A percentile compares a stretch with the other conserved stretches of the same genome.
Conservation (phyloP, 2,113 vertebrate genomes). For the Laticauda colubrina region DNA sequence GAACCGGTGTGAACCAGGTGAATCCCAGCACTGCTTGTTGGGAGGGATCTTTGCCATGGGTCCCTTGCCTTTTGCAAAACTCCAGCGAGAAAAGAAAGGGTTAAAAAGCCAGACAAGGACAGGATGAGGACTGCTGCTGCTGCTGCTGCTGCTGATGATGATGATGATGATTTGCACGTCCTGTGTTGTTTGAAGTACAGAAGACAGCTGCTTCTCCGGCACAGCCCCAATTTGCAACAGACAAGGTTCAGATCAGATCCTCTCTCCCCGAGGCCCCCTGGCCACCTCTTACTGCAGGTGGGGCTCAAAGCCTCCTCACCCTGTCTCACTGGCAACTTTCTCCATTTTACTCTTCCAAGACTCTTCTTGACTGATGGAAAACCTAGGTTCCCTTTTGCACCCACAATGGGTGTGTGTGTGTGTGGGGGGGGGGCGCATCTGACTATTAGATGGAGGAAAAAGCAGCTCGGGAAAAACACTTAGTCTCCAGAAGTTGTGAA, state of each 20-base stretch:
- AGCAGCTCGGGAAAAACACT: too few relatives aligned
- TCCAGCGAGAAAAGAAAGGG: neutral
- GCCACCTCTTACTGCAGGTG: neutral
- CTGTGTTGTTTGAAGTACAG: neutral
- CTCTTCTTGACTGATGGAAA: too few relatives aligned
- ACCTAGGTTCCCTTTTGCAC: too few relatives aligned
- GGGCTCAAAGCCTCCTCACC: neutral
- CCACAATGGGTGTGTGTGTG: too few relatives aligned
- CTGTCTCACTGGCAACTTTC: neutral
- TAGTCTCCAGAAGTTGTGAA: too few relatives aligned
- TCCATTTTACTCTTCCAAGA: neutral
- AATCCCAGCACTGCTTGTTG: too few relatives aligned
- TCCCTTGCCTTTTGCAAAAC: neutral
- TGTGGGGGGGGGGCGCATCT: accelerated
- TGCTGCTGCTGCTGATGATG: neutral
- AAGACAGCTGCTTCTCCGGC: too few relatives aligned
- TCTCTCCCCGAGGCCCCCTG: neutral
- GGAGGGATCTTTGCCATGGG: neutral
- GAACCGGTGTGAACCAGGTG: too few relatives aligned
- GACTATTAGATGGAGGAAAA: too few relatives aligned
- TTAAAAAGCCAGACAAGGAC: neutral
- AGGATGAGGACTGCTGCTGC: too few relatives aligned
- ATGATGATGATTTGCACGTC: neutral
- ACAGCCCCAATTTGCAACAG: neutral
- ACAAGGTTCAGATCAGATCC: neutral